A percentile compares a stretch with the other conserved stretches of the same genome.
These are phyloP conservation scores for Athalia cordata DNA, from an alignment of 2,888 invertebrate species.

Conservation along the genomic window DNA sequence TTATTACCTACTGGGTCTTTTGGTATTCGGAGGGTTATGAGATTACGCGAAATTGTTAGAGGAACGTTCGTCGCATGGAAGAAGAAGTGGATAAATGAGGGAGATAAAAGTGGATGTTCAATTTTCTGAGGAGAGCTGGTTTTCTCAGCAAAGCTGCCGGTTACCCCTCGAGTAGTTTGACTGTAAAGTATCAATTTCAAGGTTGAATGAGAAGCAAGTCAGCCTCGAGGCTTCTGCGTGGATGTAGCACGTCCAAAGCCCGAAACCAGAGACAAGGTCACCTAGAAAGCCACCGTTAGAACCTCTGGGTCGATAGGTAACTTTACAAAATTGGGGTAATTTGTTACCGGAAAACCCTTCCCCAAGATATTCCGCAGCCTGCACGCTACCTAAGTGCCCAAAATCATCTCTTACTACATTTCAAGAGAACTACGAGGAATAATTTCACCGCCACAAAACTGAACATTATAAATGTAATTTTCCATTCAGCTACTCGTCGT, in stretches of 20 bases:
- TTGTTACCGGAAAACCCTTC: background rate
- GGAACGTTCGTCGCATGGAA: too few relatives aligned
- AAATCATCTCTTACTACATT: too few relatives aligned
- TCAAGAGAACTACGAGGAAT: background rate
- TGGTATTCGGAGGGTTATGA: too few relatives aligned
- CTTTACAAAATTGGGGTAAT: background rate
- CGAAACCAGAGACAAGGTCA: background rate
- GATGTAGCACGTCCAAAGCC: background rate
- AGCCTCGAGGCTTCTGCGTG: background rate
- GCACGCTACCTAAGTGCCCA: background rate
- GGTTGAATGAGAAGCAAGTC: background rate
- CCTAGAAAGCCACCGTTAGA: background rate
- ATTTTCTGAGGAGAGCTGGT: background rate
- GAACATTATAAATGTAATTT: background rate
- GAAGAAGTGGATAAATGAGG: too few relatives aligned
- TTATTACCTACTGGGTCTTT: too few relatives aligned
- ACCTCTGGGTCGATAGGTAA: background rate
- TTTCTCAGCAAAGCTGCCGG: background rate
- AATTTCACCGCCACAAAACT: background rate
- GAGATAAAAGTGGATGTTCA: background rate
- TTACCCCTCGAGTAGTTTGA: slow-evolving; percentile 28
- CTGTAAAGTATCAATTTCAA: slow-evolving; percentile 35
- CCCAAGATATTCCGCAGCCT: background rate
- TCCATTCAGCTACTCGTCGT: background rate
- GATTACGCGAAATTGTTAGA: background rate